These are phyloP conservation scores for Antheraea assamensis DNA, from an alignment of 2,888 invertebrate genomes.

Conservation along the genomic window DNA sequence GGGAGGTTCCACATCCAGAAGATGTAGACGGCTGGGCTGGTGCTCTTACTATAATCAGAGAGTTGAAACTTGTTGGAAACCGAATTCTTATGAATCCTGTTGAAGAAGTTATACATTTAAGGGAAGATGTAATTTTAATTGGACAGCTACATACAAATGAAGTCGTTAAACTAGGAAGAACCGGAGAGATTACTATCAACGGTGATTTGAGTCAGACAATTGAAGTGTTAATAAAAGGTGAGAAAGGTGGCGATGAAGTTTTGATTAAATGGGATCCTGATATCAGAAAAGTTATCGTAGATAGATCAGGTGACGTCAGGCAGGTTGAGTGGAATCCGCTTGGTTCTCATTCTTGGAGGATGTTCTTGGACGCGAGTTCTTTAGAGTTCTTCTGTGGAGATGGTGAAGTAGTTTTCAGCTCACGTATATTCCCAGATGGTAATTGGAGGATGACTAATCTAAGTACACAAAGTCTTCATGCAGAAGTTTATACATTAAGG, in stretches of 20 bases:
- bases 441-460: conserved; percentile 63
- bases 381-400: conserved; percentile 74
- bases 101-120: conserved; percentile 50
- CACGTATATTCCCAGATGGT: conserved; percentile 64
- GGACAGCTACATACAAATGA: conserved; percentile 43
- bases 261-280: conserved; percentile 56
- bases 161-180: conserved; percentile 49
- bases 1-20: conserved; percentile 67
- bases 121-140: conserved; percentile 43
- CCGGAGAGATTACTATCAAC: conserved; percentile 59
- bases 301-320: conserved; percentile 61
- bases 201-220: conserved; percentile 52
- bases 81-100: conserved; percentile 66
- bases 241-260: conserved; percentile 53
- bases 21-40: conserved; percentile 73
- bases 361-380: conserved; percentile 71
- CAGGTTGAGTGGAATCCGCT: conserved; percentile 68
- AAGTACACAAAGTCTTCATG: conserved; percentile 51
- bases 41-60: conserved; percentile 67
- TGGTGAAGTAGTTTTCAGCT: conserved; percentile 74
- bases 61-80: conserved; percentile 54
- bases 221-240: conserved; percentile 56
- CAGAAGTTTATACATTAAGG: conserved; percentile 56
- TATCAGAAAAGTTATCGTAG: conserved; percentile 56
- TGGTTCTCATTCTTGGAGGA: conserved; percentile 51